Base-by-base conservation (phyloP, 2,113 vertebrate genomes). In the Pelusios castaneus region DNA sequence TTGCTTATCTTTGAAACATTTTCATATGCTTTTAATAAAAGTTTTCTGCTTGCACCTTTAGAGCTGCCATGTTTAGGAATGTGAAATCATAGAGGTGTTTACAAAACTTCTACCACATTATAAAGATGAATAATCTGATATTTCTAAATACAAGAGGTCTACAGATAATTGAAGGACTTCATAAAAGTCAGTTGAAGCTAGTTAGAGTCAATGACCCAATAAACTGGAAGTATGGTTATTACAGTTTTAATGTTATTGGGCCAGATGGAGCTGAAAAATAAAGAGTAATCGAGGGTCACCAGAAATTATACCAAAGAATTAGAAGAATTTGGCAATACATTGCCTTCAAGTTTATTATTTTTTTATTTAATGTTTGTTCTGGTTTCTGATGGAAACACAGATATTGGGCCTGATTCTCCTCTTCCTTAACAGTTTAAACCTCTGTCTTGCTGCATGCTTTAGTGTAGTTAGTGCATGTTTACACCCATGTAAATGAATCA, bases 11-110 rank as follows among this genome's bases (percentile, higher is more conserved):
- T 94, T 79, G 10, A 87, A 92, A 87, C 60, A 84, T 88, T 75
- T 88, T 87, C 93, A 96, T 96, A 67, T 96, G 96, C 96, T 97
- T 95, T 96, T 93, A 92, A 97, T 97, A 97, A 98, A 86, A 77
- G 58, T 70, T 54, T 82, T 49, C 49, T 89, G 52, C 95, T 92
- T 89, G 87, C 94, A 87, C 86, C n/a, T 95, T 77, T 95, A 89
- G 22, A 84, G 25, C 85, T 86, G 8, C n/a, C 89, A 58, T 78
- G 60, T 34, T 82, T 52, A 38, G 84, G 89, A 92, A 89, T 82
- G 49, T 77, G 78, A 89, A 92, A 90, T 87, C 73, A 89, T 34
- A 63, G 54, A 21, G 54, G 41, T 79, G 31, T 63, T 84, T 58
- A 54, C 82, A 54, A 47, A 84, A 52, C 38, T 85, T 79, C 51